Evolutionary conservation across 2,888 invertebrate species (phyloP), one percentile per base, ranked within the genome.

Genomic region (Endotricha flammealis): DNA sequence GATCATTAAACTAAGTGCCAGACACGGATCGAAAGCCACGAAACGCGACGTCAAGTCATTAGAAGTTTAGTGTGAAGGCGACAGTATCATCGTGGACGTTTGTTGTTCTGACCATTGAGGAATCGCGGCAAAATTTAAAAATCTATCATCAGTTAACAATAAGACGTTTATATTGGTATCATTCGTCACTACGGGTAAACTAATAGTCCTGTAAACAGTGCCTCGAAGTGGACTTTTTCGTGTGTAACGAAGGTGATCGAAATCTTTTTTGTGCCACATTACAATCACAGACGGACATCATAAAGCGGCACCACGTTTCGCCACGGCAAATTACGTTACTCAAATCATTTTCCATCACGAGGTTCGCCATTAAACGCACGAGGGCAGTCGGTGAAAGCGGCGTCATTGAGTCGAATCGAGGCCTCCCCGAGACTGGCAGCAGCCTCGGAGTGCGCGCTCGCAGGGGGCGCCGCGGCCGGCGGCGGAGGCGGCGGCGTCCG

Each of bases 341-440:
- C 83, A 43, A 83, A 79, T 45, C 81, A 77, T 59, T 75, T 71
- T 40, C 68, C 80, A 41, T 54, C 74, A 25, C 67, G 68, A 46
- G 70, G 72, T 49, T 80, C 81, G 39, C 76, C 79, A 57, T 67
- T 73, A 52, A 76, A 67, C 50, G 61, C 64, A 36, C 67, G 80
- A 47, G 76, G 74, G 36, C 80, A 75, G 55, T 66, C 74, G 34
- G 71, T 64, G 52, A 81, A 80, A 54, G 77, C 80, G 43, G 66
- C 81, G 69, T 79, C 81, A 80, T 82, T 81, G 66, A 78, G 76
- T 58, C 82, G 85, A 36, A 77, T 76, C 59, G 85, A 82, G 57
- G 76, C 71, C 28, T 73, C 77, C 54, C 69, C 79, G 61, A 72
- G 77, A 65, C 70, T 75, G 76, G 72, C 68, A 50, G 68, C 64